Base-by-base conservation (phyloP, 2,113 vertebrate genomes). In the Larimichthys crocea region DNA sequence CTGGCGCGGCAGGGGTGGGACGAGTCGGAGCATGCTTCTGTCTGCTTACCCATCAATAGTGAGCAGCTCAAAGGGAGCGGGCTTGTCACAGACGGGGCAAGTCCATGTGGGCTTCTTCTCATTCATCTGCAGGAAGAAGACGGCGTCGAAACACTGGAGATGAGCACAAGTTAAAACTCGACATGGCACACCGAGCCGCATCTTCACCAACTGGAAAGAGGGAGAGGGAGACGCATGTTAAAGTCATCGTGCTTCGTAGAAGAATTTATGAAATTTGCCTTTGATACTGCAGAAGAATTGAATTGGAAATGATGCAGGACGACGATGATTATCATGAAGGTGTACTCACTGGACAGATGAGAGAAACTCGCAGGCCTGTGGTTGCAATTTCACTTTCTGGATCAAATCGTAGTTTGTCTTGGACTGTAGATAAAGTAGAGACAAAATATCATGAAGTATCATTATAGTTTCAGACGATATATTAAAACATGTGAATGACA, bases 121-220 rank as follows among this genome's bases (percentile, higher is more conserved):
- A 0, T 99, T 99, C 98, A 99, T 99, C 95, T 99, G 98, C 89
- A 99, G 96, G 92, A 99, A 99, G 94, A 99, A 99, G 85, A 99
- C 98, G 0, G 98, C 98, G 11, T 99, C 98, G 89, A 99, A 99
- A 95, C 98, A 99, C 94, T 99, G 98, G 79, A 99, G 95, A 79
- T 99, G 98, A 1, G 97, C 97, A 0, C 98, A 99, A 63, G 97
- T 98, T 92, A 99, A 94, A 0, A 98, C 97, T 49, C 98, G 96
- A 93, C 98, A 99, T 0, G 98, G 98, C 22, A 99, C 97, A 0
- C 97, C 97, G 15, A 99, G 95, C 3, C 98, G 95, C 98, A 99
- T 99, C 95, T 99, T 99, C 86, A 99, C 98, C 91, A 99, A 93
- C 98, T 99, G 95, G 10, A 29, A 56, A 49, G 57, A 0, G 19